Conservation (phyloP, 2,113 vertebrate species). For the Bos javanicus region DNA sequence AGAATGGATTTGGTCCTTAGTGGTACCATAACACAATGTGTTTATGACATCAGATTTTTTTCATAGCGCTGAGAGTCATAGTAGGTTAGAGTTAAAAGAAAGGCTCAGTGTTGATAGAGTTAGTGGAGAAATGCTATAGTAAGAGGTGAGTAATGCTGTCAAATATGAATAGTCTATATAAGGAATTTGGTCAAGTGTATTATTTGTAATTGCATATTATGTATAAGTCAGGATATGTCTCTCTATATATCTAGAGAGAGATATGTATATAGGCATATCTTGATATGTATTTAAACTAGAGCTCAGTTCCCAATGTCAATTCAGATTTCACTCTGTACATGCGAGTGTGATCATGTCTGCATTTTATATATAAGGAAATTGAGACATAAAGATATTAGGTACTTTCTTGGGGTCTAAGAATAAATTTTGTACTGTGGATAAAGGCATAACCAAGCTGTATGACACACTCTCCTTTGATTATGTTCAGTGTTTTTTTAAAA, state of each 20-base stretch:
- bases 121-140: background rate
- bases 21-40: slow-evolving; percentile 22
- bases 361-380: background rate
- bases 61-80: background rate
- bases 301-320: background rate
- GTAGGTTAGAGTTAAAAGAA: background rate
- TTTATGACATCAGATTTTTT: slow-evolving; percentile 72
- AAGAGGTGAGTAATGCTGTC: slow-evolving; percentile 51
- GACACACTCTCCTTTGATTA: background rate
- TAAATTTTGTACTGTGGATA: background rate
- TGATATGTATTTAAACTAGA: background rate
- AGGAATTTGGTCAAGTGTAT: slow-evolving; percentile 4
- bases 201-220: background rate
- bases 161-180: background rate
- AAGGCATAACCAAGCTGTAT: background rate
- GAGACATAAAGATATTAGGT: background rate
- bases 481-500: background rate
- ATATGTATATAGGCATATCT: background rate
- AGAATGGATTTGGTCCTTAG: slow-evolving; percentile 5
- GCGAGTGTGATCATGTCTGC: background rate
- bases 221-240: background rate
- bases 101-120: background rate
- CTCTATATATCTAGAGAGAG: background rate
- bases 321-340: background rate
- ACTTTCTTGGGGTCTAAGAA: background rate